Evolutionary conservation across 1,140 invertebrate genomes (phyloP).

Genomic region (Musca domestica): DNA sequence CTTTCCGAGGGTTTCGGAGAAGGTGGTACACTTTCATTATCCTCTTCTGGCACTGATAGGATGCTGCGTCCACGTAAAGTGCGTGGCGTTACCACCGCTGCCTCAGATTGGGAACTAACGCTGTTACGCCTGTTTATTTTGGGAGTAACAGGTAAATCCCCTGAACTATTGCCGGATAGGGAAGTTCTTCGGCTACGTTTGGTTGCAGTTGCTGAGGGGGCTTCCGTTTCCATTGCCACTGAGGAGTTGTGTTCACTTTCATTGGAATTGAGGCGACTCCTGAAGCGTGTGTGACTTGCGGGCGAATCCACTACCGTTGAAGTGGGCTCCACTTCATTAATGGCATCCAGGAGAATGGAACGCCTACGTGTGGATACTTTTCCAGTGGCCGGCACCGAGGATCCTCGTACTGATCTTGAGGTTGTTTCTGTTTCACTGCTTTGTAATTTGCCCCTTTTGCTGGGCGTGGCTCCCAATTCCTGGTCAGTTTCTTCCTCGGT

Average conservation of each 20-base stretch:
- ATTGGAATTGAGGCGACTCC: slow-evolving; percentile 27
- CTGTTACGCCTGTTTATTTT: slow-evolving; percentile 9
- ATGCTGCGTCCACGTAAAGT: slow-evolving; percentile 1
- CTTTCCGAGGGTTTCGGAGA: neutral
- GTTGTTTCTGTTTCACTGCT: neutral
- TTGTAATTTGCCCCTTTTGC: neutral
- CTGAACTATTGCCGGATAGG: slow-evolving; percentile 17
- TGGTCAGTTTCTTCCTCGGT: neutral
- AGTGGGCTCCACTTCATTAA: slow-evolving; percentile 30
- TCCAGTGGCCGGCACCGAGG: slow-evolving; percentile 9
- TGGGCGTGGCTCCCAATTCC: neutral
- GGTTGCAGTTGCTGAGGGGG: neutral
- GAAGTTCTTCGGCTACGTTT: slow-evolving; percentile 25
- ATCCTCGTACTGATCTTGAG: slow-evolving; percentile 5
- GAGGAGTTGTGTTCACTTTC: slow-evolving; percentile 25
- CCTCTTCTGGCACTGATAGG: neutral
- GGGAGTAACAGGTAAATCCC: slow-evolving; percentile 15
- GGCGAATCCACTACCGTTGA: slow-evolving; percentile 25
- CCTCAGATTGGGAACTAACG: slow-evolving; percentile 7
- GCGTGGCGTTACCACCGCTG: neutral
- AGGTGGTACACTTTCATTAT: neutral
- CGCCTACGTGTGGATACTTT: slow-evolving; percentile 26
- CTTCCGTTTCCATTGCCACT: neutral
- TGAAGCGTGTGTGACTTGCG: slow-evolving; percentile 34
- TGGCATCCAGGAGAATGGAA: slow-evolving; percentile 32